Conservation (phyloP, 2,888 invertebrate genomes). For the Stenolophus ochropezus region DNA sequence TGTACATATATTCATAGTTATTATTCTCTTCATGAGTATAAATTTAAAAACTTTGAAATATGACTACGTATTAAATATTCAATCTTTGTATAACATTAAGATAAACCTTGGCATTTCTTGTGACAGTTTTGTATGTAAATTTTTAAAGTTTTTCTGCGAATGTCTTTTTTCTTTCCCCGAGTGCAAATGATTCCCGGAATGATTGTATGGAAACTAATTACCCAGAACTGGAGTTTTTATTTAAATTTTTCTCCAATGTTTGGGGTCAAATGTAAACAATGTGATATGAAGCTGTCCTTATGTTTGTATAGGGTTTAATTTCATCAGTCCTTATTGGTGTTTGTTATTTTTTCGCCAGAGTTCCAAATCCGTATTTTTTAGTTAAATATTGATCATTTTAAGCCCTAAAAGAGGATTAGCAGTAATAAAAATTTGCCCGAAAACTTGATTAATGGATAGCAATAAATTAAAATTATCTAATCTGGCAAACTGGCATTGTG, state of each 20-base stretch:
- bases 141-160: not conserved
- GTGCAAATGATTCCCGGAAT: not conserved
- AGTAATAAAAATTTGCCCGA: constrained; percentile 42
- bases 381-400: constrained; percentile 37
- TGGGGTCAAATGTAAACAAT: not conserved
- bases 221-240: not conserved
- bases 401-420: constrained; percentile 45
- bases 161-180: not conserved
- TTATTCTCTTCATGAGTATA: too few relatives aligned
- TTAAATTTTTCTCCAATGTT: not conserved
- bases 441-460: constrained; percentile 31
- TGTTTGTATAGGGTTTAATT: not conserved
- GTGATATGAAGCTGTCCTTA: not conserved
- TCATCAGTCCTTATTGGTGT: constrained; percentile 6
- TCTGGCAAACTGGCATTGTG: constrained; percentile 33
- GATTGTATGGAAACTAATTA: not conserved
- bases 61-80: not conserved
- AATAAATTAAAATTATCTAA: constrained; percentile 53
- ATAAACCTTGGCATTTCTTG: not conserved
- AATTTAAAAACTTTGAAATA: not conserved
- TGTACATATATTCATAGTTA: too few relatives aligned
- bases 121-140: not conserved
- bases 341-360: not conserved
- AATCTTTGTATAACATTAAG: not conserved
- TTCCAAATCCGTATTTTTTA: constrained; percentile 25